phyloP scores from a whole-genome alignment of 1,140 invertebrate genomes.

The Anastrepha ludens region DNA sequence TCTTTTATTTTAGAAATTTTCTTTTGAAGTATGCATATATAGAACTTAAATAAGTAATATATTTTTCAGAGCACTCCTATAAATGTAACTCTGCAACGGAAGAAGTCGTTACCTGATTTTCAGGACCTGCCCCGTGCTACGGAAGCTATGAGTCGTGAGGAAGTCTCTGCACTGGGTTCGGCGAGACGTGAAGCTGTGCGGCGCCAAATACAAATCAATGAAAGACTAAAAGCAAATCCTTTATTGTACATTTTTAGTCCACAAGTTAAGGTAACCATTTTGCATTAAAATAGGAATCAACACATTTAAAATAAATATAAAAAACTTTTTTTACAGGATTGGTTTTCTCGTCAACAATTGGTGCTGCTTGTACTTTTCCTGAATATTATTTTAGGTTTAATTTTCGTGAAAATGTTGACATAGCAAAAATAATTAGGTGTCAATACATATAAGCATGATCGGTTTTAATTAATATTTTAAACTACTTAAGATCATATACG shows the following conservation, averaged over 20 bases:
- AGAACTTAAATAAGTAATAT: background rate
- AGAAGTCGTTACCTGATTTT: slow-evolving; percentile 96
- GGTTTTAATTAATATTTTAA: slow-evolving; percentile 1
- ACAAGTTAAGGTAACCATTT: slow-evolving; percentile 90
- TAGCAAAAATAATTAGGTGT: slow-evolving; percentile 76
- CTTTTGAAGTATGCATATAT: too few species aligned
- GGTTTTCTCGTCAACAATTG: slow-evolving; percentile 97
- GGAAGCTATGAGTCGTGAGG: slow-evolving; percentile 92
- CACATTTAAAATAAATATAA: background rate
- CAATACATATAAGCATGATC: background rate
- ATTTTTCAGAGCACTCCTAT: slow-evolving; percentile 81
- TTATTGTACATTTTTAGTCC: slow-evolving; percentile 96
- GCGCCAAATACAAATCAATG: slow-evolving; percentile 91
- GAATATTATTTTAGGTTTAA: slow-evolving; percentile 96
- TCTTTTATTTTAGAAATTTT: too few species aligned
- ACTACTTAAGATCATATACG: background rate
- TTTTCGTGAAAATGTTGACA: slow-evolving; percentile 97
- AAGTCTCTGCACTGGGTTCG: slow-evolving; percentile 94
- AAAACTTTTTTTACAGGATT: slow-evolving; percentile 83
- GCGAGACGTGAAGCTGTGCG: slow-evolving; percentile 94
- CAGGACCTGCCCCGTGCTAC: slow-evolving; percentile 85
- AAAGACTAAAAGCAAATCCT: slow-evolving; percentile 94
- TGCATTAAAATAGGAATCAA: background rate
- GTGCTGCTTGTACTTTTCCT: slow-evolving; percentile 96
- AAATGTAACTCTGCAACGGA: slow-evolving; percentile 85